Base-by-base conservation (phyloP, 2,113 vertebrate species). In the Engystomops pustulosus region DNA sequence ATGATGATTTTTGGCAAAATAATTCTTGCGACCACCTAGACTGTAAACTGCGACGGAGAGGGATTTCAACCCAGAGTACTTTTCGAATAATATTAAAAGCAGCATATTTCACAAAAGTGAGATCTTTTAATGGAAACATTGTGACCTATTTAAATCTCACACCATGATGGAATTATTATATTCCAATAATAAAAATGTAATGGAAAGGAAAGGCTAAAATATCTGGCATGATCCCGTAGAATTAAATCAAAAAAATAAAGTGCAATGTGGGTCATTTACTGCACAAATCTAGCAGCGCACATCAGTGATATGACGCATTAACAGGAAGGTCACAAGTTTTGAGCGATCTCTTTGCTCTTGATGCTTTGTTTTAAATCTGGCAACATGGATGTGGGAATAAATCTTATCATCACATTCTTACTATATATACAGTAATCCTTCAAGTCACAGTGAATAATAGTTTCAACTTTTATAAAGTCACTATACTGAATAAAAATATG, bases 91-190 rank as follows among this genome's bases (percentile, higher is more conserved):
- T 45, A 72, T 58, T 75, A 47, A 44, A 83, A 36, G 53, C 36
- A 60, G 53, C 38, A 83, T 23, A 58, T 62, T 83, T 41, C 62
- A 62, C 70, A 23, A 68, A 74, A 83, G 47, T 71, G 12, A 60
- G 8, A 75, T 75, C 23, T 62, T 34, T 47, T 83, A 83, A 83
- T 83, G 81, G 81, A 83, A 83, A 75, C 81, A 83, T 60, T 75
- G 34, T 75, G 81, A 47, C 81, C 69, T 45, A 74, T 74, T 83
- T 75, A 74, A 83, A 83, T 25, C 70, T 74, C 25, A 47, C 69
- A 74, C 81, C 69, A 83, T 47, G 23, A 83, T 83, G 81, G 53
- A 75, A 53, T 55, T 83, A 81, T 81, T 81, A 83, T 83, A 74
- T 72, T 74, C 53, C 65, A 51, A 68, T 83, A 83, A 83, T 83